Percentiles rank a stretch among this genome's conserved stretches.
Conservation (phyloP, 2,888 invertebrate genomes). For the Drosophila mulleri region DNA sequence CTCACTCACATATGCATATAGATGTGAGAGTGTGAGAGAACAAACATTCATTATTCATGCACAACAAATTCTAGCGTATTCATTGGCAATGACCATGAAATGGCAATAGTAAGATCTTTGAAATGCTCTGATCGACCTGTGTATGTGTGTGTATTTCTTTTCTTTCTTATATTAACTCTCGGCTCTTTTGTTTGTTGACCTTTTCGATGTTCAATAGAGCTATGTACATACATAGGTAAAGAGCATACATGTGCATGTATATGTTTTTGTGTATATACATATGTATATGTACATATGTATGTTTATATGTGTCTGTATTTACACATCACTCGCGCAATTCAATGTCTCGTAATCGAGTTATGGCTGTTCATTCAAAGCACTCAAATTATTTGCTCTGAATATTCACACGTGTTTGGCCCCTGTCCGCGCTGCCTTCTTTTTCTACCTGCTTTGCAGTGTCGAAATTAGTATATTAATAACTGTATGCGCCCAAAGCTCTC, state of each 20-base stretch:
- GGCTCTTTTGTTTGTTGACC: constrained; percentile 71
- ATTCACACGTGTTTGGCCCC: constrained; percentile 62
- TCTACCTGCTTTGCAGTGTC: constrained; percentile 18
- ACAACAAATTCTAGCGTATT: constrained; percentile 52
- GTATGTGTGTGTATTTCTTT: constrained; percentile 61
- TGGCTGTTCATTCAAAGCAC: constrained; percentile 37
- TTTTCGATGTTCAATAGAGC: constrained; percentile 56
- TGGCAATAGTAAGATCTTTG: constrained; percentile 46
- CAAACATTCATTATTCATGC: constrained; percentile 35
- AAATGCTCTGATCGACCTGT: constrained; percentile 41
- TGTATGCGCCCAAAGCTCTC: not conserved
- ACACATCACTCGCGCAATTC: constrained; percentile 32
- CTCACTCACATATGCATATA: constrained; percentile 34
- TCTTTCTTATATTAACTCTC: constrained; percentile 45
- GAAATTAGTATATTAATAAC: constrained; percentile 35
- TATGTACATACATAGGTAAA: too few relatives aligned
- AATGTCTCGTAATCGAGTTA: constrained; percentile 35
- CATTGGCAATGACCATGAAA: constrained; percentile 80
- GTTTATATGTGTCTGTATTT: not conserved
- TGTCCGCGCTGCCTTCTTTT: constrained; percentile 12
- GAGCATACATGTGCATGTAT: constrained; percentile 5
- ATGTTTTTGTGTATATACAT: not conserved
- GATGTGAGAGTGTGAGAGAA: constrained; percentile 24
- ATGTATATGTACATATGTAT: too few relatives aligned
- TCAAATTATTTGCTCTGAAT: constrained; percentile 55